These are phyloP conservation scores for Siniperca undulata DNA, from an alignment of 2,797 vertebrate species.

Conservation along the genomic window DNA sequence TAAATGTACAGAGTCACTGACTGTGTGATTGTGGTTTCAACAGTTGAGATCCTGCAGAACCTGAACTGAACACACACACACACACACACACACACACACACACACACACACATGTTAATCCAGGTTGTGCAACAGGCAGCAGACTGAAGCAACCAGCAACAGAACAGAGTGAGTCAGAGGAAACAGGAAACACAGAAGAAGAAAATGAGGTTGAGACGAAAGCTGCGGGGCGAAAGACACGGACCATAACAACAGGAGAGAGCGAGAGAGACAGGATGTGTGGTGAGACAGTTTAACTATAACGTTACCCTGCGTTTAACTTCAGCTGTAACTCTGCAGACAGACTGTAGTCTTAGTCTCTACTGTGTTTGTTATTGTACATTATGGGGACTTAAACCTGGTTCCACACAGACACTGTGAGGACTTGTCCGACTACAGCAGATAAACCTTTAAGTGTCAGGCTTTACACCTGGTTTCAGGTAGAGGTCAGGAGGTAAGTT, in stretches of 20 bases:
- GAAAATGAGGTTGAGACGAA: background rate
- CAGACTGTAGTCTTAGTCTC: background rate
- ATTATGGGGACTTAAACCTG: background rate
- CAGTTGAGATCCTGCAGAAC: slow-evolving; percentile 30
- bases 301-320: background rate
- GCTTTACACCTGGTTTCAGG: background rate
- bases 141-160: slow-evolving; percentile 35
- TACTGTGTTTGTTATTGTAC: background rate
- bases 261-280: slow-evolving; percentile 5
- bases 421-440: background rate
- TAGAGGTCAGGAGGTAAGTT: background rate
- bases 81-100: background rate
- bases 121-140: slow-evolving; percentile 42
- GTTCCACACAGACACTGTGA: background rate
- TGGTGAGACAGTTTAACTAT: slow-evolving; percentile 1
- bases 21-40: background rate
- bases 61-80: background rate
- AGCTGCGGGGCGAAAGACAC: slow-evolving; percentile 8
- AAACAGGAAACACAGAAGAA: slow-evolving; percentile 43
- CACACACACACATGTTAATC: slow-evolving; percentile 19
- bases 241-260: background rate
- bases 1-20: background rate
- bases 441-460: background rate
- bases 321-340: background rate
- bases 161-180: slow-evolving; percentile 10